Evolutionary conservation across 2,797 vertebrate genomes (phyloP).

Genomic region (Pterois miles): DNA sequence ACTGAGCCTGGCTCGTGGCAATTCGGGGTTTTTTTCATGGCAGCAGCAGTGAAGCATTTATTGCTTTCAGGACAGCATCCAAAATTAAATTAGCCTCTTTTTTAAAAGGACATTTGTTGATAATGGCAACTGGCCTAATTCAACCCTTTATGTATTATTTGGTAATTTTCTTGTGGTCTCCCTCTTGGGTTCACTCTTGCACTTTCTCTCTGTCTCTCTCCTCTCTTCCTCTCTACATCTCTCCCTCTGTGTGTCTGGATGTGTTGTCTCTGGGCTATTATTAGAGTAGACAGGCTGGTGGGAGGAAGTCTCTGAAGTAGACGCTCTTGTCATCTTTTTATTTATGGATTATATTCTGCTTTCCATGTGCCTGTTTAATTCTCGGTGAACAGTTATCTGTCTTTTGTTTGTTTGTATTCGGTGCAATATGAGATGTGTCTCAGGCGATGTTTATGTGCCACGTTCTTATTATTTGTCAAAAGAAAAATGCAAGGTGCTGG

Average conservation of each 20-base stretch:
- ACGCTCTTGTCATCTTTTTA: slow-evolving; percentile 85
- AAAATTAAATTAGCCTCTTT: slow-evolving; percentile 76
- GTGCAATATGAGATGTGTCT: slow-evolving; percentile 5
- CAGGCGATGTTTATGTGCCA: not conserved
- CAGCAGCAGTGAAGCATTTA: slow-evolving; percentile 66
- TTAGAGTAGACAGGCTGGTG: slow-evolving; percentile 85
- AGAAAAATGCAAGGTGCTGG: slow-evolving; percentile 5
- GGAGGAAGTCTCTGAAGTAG: slow-evolving; percentile 85
- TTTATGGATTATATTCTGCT: slow-evolving; percentile 81
- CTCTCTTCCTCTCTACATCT: slow-evolving; percentile 60
- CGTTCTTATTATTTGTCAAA: not conserved
- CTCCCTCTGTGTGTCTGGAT: slow-evolving; percentile 78
- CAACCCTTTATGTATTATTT: slow-evolving; percentile 76
- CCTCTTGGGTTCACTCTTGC: slow-evolving; percentile 70
- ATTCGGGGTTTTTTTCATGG: slow-evolving; percentile 57
- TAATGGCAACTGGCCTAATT: slow-evolving; percentile 79
- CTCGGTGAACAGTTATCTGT: slow-evolving; percentile 33
- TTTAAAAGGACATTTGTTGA: slow-evolving; percentile 76
- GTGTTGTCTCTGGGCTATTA: slow-evolving; percentile 84
- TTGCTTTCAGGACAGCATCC: slow-evolving; percentile 75
- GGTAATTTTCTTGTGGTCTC: slow-evolving; percentile 71
- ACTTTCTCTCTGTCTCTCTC: slow-evolving; percentile 64
- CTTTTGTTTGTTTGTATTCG: slow-evolving; percentile 37
- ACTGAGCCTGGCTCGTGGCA: slow-evolving; percentile 71
- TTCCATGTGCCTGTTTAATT: slow-evolving; percentile 63